Evolutionary conservation across 1,140 invertebrate species (phyloP), one percentile per base, ranked within the genome.

Genomic region (Arion vulgaris): DNA sequence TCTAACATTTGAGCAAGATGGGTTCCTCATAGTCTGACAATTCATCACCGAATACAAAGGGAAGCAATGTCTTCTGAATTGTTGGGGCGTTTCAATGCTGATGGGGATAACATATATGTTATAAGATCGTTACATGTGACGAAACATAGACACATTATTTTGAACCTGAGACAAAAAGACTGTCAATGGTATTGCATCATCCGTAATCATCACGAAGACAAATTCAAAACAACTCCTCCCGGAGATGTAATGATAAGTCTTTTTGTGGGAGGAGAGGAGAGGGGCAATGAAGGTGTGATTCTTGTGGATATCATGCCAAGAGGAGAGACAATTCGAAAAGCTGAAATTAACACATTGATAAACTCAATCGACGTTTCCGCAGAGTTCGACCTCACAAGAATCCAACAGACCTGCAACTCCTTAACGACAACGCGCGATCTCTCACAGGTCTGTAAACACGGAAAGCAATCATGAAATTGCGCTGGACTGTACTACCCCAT

Each of bases 151-250:
- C 53, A 57, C 26, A 57, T n/a, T 23, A 57, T 19, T 57, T 57
- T 57, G 53, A 57, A 57, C 53, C 53, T 57, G 53, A 57, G 53
- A 57, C 53, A 57, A 57, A 57, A 57, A 57, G 15, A 57, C 26
- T 15, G 53, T 57, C 53, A 57, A 57, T 57, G 53, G 53, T 15
- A 23, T 57, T 9, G 53, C 53, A 57, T 57, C 53, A 57, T 57
- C 53, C 53, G 53, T 4, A 57, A n/a, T 57, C 53, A 57, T 23
- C 26, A 57, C 5, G 53, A 57, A 57, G 23, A 57, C 9, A 57
- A 19, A 57, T 57, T 57, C 53, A 57, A 57, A 23, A 57, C 53
- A 57, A 57, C 19, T 57, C 53, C 53, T 57, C 15, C 23, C 53
- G 53, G 53, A 15, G 9, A 57, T 57, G 26, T 57, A 19, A 57